Evolutionary conservation across 53 echinoderm and acorn worm genomes (phyloP).

Genomic region (Temnopleurus reevesii): DNA sequence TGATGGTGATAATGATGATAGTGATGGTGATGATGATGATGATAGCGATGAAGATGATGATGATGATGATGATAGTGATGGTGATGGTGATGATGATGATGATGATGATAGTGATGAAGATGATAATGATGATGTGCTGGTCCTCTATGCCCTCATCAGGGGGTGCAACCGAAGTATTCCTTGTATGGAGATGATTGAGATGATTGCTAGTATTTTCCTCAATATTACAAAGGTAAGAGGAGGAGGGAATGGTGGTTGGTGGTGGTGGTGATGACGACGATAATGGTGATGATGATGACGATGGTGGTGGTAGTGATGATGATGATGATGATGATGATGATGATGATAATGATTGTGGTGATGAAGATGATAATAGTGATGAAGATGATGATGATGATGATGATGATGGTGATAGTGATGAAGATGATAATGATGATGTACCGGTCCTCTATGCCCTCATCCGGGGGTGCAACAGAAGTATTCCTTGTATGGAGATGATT

Average conservation of each 20-base stretch:
- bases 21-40: background rate
- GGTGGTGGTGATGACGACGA: slow-evolving; percentile 3
- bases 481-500: slow-evolving; percentile 91
- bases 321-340: slow-evolving; percentile 1
- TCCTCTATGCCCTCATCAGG: slow-evolving; percentile 77
- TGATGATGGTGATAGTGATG: background rate
- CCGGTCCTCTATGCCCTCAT: slow-evolving; percentile 86
- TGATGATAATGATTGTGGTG: background rate
- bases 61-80: slow-evolving; percentile 34
- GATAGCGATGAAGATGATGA: slow-evolving; percentile 18
- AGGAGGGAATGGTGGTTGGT: too few species aligned
- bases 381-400: background rate
- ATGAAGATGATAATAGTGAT: background rate
- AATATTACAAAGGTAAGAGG: slow-evolving; percentile 92
- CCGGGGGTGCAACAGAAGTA: slow-evolving; percentile 85
- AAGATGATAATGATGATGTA: too few species aligned
- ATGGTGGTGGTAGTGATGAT: background rate
- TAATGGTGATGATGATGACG: slow-evolving; percentile 9
- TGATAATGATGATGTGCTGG: slow-evolving; percentile 84
- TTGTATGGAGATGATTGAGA: slow-evolving; percentile 88
- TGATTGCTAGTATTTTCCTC: slow-evolving; percentile 76
- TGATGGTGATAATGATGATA: slow-evolving; percentile 34
- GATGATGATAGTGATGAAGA: too few species aligned
- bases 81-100: slow-evolving; percentile 5
- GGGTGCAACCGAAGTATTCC: slow-evolving; percentile 93